Base-by-base conservation (phyloP, 2,113 vertebrate species). In the Picathartes gymnocephalus region DNA sequence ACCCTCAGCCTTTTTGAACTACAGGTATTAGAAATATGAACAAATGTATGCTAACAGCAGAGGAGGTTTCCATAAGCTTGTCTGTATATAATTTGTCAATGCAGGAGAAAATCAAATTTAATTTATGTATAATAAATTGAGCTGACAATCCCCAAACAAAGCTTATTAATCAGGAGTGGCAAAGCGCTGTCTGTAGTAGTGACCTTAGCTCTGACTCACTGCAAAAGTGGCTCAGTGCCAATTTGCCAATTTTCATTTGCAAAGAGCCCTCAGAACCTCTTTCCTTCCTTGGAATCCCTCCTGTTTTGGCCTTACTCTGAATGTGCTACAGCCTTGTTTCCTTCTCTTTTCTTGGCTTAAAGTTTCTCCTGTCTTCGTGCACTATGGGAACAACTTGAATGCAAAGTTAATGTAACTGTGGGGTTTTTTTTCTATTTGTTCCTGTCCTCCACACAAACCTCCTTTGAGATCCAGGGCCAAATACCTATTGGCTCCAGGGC, bases 81-180 rank as follows among this genome's bases (percentile, higher is more conserved):
- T 86, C 71, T 96, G 66, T 18, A 53, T 56, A 82, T 84, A 86
- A 91, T 91, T 94, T 96, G 40, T 95, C 96, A 94, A 37, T 58
- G 78, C 89, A 96, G 62, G 86, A 84, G 79, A 86, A 96, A 97
- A 95, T 91, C 61, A 92, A 91, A 89, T 95, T 57, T 95, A 91
- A 96, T 96, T 72, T 92, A 22, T 44, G 15, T 91, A 24, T 88
- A 96, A 96, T 92, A 93, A 95, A 94, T 91, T 81, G 86, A 93
- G 54, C 82, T 90, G 88, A 93, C 76, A 79, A 94, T 86, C 84
- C 48, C 74, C 62, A 97, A 97, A 90, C 81, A 85, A 85, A 95
- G 73, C 65, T 88, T 94, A 88, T 88, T 90, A 76, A 60, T 93
- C 88, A 70, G 11, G 31, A 92, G 73, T 71, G n/a, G 80, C 51